Evolutionary conservation across 2,888 invertebrate species (phyloP).

Genomic region (Blastobasis lacticolella): DNA sequence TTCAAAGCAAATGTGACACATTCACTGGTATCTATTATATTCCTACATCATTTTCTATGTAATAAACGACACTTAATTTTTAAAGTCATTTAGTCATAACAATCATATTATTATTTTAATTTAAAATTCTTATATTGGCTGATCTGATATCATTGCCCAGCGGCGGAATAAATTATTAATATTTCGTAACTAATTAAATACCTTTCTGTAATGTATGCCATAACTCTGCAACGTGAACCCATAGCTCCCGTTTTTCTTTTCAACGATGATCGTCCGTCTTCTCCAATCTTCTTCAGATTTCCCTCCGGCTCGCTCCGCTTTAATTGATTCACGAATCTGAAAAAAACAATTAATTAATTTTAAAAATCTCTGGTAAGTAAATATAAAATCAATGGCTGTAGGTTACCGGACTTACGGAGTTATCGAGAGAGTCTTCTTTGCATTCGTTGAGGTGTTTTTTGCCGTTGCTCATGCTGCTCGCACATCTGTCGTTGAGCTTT

Average conservation of each 20-base stretch:
- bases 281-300: conserved; percentile 86
- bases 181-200: conserved; percentile 13
- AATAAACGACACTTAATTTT: no score
- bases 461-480: conserved; percentile 53
- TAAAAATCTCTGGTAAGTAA: neutral
- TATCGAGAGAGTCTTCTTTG: conserved; percentile 61
- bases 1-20: no score
- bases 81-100: no score
- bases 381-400: neutral
- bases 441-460: conserved; percentile 52
- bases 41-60: no score
- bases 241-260: conserved; percentile 91
- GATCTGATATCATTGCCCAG: no score
- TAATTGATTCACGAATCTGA: conserved; percentile 56
- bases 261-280: conserved; percentile 92
- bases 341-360: neutral
- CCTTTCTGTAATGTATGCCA: conserved; percentile 94
- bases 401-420: conserved; percentile 46
- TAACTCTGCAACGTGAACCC: conserved; percentile 98
- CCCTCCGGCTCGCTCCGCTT: conserved; percentile 45
- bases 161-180: no score
- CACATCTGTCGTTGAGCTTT: conserved; percentile 55
- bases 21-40: no score
- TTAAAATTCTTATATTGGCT: no score
- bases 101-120: no score